Evolutionary conservation across 1,140 invertebrate genomes (phyloP).

Genomic region (Amphibalanus amphitrite): DNA sequence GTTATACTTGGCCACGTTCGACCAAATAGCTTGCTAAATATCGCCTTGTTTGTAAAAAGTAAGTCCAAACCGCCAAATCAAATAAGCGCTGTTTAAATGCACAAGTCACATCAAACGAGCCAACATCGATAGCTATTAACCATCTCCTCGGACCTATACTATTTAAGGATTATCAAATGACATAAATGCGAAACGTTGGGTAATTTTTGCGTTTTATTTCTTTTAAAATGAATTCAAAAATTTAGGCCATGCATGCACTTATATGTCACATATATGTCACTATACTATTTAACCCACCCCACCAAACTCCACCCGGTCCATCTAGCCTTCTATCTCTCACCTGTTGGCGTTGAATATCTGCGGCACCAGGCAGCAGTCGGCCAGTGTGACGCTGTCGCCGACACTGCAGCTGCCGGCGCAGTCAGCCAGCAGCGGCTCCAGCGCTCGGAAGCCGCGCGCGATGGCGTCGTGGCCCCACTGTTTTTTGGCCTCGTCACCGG

Average conservation of each 20-base stretch:
- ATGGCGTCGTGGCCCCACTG: slow-evolving; percentile 88
- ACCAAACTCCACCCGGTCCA: neutral
- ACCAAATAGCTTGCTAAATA: slow-evolving; percentile 18
- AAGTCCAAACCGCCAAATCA: neutral
- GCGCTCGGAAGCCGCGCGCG: slow-evolving; percentile 63
- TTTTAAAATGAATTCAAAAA: too few relatives aligned
- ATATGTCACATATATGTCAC: neutral
- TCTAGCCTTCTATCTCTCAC: slow-evolving; percentile 18
- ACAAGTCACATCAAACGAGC: neutral
- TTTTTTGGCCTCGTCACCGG: slow-evolving; percentile 32
- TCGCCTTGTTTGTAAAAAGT: neutral
- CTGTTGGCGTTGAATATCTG: slow-evolving; percentile 79
- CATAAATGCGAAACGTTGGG: neutral
- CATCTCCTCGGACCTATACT: neutral
- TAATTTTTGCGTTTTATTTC: too few relatives aligned
- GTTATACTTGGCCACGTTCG: too few relatives aligned
- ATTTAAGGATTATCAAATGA: too few relatives aligned
- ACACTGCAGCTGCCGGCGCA: slow-evolving; percentile 85
- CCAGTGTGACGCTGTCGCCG: slow-evolving; percentile 79
- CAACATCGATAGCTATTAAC: neutral
- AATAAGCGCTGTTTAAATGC: neutral
- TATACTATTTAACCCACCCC: neutral
- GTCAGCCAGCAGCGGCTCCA: slow-evolving; percentile 67
- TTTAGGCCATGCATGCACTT: too few relatives aligned
- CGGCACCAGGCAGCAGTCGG: slow-evolving; percentile 86